Conservation (phyloP, 2,888 invertebrate genomes). For the Lepidocyrtinus sp. region DNA sequence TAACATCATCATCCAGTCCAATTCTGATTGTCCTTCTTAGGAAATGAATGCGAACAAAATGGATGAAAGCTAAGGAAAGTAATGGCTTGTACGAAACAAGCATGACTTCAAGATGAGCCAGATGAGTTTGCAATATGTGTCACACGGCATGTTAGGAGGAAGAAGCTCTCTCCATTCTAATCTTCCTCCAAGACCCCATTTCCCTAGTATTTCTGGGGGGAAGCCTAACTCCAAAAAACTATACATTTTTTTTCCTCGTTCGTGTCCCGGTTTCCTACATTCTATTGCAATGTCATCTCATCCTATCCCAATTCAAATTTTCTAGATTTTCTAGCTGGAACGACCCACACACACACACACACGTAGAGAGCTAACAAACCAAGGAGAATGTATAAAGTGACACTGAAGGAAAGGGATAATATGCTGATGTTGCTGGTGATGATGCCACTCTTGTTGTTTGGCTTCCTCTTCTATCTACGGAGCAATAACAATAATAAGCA, state of each 20-base stretch:
- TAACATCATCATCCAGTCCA: background rate
- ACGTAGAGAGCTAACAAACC: background rate
- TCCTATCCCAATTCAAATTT: conserved; percentile 12
- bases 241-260: background rate
- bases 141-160: conserved; percentile 39
- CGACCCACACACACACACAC: background rate
- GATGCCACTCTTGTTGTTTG: conserved; percentile 16
- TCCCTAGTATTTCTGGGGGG: background rate
- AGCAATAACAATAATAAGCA: conserved; percentile 12
- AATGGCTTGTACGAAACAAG: conserved; percentile 42
- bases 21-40: conserved; percentile 10
- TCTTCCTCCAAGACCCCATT: background rate
- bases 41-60: background rate
- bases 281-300: conserved; percentile 44
- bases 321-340: conserved; percentile 4
- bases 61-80: conserved; percentile 22
- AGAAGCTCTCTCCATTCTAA: conserved; percentile 8
- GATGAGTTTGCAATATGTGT: conserved; percentile 49
- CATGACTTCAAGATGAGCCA: conserved; percentile 25
- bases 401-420: background rate
- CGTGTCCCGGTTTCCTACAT: conserved; percentile 22
- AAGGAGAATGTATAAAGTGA: background rate
- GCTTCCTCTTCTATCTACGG: conserved; percentile 1
- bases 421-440: conserved; percentile 12
- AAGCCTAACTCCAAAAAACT: background rate